Evolutionary conservation across 2,113 vertebrate genomes (phyloP), one percentile per base, ranked within the genome.

Genomic region (Chionodraco myersi): DNA sequence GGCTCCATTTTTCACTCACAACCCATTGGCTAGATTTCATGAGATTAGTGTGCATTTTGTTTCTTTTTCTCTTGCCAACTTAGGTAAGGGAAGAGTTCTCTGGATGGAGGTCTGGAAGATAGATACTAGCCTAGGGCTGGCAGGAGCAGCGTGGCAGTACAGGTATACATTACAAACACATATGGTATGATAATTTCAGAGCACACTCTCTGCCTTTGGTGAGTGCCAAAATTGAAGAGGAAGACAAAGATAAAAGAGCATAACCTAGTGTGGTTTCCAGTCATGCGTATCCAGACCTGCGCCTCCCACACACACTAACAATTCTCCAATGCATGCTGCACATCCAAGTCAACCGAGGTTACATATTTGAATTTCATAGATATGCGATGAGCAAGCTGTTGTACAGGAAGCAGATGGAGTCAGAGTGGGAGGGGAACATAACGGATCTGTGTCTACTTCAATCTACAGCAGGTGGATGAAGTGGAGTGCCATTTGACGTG

Each of bases 121-220:
- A 14, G 41, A 71, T 68, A 65, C 70, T 49, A 64, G 75, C 89
- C 76, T 48, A 0, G 18, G 77, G 84, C 73, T 45, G 52, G 64
- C 60, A 65, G 74, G 54, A 64, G 72, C 68, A 63, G 15, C n/a
- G 51, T 62, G 54, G 68, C 63, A 63, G 80, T 60, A 26, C 85
- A 84, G 77, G 62, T 86, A 82, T 74, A 77, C 66, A 71, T 78
- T 79, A 81, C 88, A 86, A 47, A 56, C 56, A 49, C 60, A 81
- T 82, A 81, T 65, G 79, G 60, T 65, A 79, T 81, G 82, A 85
- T 87, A 21, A 80, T 87, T 80, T 88, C 75, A 87, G 69, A 85
- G 81, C 45, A 14, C 4, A 13, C 9, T 64, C 44, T 66, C 67
- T n/a, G 79, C 36, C 66, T 62, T 66, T n/a, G 48, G 57, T 65